These are phyloP conservation scores for Meloidogyne floridensis DNA, from an alignment of 1,140 invertebrate species.

Conservation along the genomic window DNA sequence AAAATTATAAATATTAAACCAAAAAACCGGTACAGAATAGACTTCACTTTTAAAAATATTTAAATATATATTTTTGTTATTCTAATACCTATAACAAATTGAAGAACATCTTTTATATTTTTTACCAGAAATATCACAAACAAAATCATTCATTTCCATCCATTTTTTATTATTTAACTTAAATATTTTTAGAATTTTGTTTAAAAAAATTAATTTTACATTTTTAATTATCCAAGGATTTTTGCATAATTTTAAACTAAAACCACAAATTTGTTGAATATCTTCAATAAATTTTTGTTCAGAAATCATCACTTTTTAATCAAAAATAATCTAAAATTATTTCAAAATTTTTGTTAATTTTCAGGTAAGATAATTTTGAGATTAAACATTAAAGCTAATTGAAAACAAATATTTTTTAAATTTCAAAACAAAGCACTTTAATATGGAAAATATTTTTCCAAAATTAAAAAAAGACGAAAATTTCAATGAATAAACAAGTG, in stretches of 20 bases:
- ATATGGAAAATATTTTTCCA: too few relatives aligned
- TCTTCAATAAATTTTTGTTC: constrained; percentile 29
- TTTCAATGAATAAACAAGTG: too few relatives aligned
- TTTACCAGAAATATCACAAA: neutral
- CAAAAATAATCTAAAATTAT: constrained; percentile 25
- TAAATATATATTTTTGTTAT: constrained; percentile 14
- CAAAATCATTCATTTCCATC: constrained; percentile 2
- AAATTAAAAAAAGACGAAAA: too few relatives aligned
- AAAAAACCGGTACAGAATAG: constrained; percentile 45
- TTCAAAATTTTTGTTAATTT: too few relatives aligned
- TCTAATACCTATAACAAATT: neutral
- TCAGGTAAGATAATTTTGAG: too few relatives aligned
- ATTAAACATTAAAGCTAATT: too few relatives aligned
- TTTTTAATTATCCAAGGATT: constrained; percentile 31
- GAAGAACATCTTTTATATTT: neutral
- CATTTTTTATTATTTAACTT: neutral
- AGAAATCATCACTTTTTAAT: constrained; percentile 29
- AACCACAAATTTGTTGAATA: constrained; percentile 20
- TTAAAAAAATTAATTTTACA: constrained; percentile 11
- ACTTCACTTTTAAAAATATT: constrained; percentile 31
- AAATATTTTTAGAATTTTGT: neutral
- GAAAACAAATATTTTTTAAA: too few relatives aligned
- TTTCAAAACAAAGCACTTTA: too few relatives aligned
- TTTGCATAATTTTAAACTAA: constrained; percentile 7
- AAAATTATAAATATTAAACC: constrained; percentile 51